A percentile compares a stretch with the other conserved stretches of the same genome.
Conservation (phyloP, 2,797 vertebrate species). For the Hyperoplus lanceolatus region DNA sequence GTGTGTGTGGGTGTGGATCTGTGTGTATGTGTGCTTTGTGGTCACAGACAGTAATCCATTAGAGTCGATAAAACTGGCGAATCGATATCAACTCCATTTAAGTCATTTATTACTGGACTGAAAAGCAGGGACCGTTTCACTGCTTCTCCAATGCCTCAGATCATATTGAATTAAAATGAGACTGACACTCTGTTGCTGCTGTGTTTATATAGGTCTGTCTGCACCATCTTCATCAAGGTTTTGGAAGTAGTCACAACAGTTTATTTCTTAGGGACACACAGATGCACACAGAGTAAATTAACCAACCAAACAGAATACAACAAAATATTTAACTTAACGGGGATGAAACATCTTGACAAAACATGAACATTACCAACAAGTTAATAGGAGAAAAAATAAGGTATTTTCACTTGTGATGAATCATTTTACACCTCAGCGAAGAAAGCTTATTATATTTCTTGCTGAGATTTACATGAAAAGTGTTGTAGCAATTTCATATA, state of each 20-base stretch:
- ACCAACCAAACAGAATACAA: neutral
- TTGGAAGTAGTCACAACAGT: neutral
- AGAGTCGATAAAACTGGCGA: constrained; percentile 52
- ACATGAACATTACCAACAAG: neutral
- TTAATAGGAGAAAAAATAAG: neutral
- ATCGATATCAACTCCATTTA: constrained; percentile 55
- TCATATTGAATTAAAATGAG: neutral
- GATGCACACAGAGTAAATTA: neutral
- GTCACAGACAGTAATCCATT: constrained; percentile 51
- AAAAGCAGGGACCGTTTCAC: constrained; percentile 22
- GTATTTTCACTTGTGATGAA: too few species aligned
- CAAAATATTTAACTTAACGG: neutral
- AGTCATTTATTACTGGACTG: constrained; percentile 49
- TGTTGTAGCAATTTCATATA: neutral
- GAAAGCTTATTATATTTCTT: neutral
- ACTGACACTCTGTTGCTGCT: neutral
- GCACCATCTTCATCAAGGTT: neutral
- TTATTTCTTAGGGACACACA: neutral
- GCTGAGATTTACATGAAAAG: too few species aligned
- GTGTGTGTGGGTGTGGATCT: constrained; percentile 6
- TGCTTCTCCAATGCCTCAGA: constrained; percentile 3
- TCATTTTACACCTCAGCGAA: too few species aligned
- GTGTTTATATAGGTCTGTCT: neutral
- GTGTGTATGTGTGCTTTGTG: constrained; percentile 16
- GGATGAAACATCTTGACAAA: neutral